Evolutionary conservation across 2,113 vertebrate species (phyloP).

Genomic region (Narcine bancroftii): DNA sequence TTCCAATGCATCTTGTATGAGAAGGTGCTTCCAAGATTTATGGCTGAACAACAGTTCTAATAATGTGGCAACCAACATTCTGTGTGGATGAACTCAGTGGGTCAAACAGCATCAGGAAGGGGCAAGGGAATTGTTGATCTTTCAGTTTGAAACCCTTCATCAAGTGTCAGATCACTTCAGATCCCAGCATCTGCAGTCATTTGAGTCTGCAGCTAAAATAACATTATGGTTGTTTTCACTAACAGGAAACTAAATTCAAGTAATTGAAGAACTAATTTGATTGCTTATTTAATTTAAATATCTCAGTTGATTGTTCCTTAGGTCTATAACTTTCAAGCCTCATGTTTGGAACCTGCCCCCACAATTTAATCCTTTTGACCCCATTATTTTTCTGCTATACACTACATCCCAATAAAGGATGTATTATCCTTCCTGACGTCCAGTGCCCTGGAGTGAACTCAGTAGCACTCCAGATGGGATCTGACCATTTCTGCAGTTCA

Average conservation of each 20-base stretch:
- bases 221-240: neutral
- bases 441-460: neutral
- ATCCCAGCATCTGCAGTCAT: too few relatives aligned
- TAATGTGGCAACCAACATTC: too few relatives aligned
- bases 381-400: neutral
- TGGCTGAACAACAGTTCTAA: neutral
- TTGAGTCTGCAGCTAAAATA: too few relatives aligned
- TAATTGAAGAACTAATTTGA: too few relatives aligned
- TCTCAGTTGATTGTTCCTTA: neutral
- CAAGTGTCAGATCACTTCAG: too few relatives aligned
- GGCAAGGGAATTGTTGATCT: too few relatives aligned
- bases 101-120: too few relatives aligned
- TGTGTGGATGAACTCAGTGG: too few relatives aligned
- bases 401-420: neutral
- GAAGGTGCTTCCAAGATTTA: neutral
- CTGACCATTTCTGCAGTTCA: neutral
- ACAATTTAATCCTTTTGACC: neutral
- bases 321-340: neutral
- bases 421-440: neutral
- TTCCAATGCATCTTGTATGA: neutral
- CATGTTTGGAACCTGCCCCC: neutral
- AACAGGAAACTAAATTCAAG: too few relatives aligned
- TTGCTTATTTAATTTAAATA: neutral
- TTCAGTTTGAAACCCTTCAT: too few relatives aligned
- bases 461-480: neutral